Percentiles rank a stretch among this genome's conserved stretches.
Conservation (phyloP, 2,113 vertebrate species). For the Smithornis capensis region DNA sequence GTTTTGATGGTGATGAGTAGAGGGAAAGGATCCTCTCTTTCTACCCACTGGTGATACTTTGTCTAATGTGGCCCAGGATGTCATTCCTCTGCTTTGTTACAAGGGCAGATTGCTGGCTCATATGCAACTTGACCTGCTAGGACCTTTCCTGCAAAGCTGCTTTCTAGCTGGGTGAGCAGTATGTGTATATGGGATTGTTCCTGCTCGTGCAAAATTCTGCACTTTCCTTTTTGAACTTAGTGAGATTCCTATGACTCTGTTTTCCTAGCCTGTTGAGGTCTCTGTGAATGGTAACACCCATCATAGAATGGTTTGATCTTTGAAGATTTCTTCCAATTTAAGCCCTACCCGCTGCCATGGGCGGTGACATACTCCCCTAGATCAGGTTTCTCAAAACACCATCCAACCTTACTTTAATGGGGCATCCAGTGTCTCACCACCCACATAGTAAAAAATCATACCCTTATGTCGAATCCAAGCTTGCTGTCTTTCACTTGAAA, state of each 20-base stretch:
- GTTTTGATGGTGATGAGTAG: not conserved
- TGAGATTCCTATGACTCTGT: not conserved
- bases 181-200: not conserved
- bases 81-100: not conserved
- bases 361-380: not conserved
- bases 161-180: not conserved
- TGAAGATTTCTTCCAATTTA: too few relatives aligned
- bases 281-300: not conserved
- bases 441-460: not conserved
- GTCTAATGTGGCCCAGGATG: not conserved
- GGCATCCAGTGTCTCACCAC: not conserved
- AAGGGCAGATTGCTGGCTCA: not conserved
- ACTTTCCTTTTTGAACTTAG: not conserved
- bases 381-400: not conserved
- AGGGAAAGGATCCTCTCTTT: not conserved
- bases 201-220: not conserved
- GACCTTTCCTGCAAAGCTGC: not conserved
- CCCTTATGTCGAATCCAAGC: not conserved
- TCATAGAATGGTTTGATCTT: not conserved
- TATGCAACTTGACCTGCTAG: not conserved
- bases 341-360: not conserved
- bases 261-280: not conserved
- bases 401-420: not conserved
- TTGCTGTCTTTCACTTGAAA: not conserved
- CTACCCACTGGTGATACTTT: not conserved